Evolutionary conservation across 1,140 invertebrate species (phyloP), one percentile per base, ranked within the genome.

Genomic region (Antheraea pernyi): DNA sequence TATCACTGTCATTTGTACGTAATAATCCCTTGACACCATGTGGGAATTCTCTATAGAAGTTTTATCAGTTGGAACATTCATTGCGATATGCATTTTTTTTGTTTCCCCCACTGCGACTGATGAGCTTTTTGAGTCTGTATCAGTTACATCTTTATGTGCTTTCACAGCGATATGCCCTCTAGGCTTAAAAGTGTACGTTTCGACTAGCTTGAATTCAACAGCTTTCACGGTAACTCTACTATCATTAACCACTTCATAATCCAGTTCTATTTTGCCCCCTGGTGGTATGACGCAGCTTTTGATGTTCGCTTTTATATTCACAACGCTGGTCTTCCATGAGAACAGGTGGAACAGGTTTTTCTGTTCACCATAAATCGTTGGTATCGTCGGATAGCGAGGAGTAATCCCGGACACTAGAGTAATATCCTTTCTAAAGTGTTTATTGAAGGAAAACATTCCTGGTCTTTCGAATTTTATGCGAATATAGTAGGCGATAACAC

Each of bases 281-380:
- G 74, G 71, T 16, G 53, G 22, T 59, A 82, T 60, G 0, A 80
- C 75, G 7, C 76, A 81, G 19, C 74, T 80, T 0, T 67, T 18
- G 8, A 84, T 73, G 10, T 69, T 69, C 6, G 74, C 79, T 70
- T 81, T 81, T 18, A 84, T 75, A 6, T 72, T 73, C 0, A 84
- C 73, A 13, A 66, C 63, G 16, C 68, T 77, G 0, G 66, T 46
- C 68, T 74, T 81, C 8, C 66, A 70, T 6, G 72, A 70, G 60
- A 82, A 81, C 30, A 79, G 18, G 19, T 68, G 67, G 11, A 73
- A 71, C n/a, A 84, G 60, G 63, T 77, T 77, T 62, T 81, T 84
- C 11, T 75, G 66, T 46, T 77, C 68, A 10, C 68, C 79, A 36
- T 73, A 79, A 8, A 79, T 67, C 4, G 75, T 53, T 2, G 80